Base-by-base conservation (phyloP, 2,888 invertebrate species). In the Tiliacea citrago region DNA sequence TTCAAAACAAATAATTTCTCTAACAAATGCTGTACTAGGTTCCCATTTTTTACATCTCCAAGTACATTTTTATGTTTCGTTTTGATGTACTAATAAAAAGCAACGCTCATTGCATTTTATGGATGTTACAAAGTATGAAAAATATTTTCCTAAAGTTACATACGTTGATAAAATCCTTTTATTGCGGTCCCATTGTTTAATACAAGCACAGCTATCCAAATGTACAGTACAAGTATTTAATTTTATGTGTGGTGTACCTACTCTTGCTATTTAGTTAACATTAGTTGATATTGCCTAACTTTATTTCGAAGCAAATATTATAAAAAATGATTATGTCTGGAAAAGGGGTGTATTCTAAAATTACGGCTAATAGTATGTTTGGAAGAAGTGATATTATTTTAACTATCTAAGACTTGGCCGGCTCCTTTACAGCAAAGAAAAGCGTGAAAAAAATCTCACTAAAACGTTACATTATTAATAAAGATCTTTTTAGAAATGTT, bases 51-150 rank as follows among this genome's bases (percentile, higher is more conserved):
- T 16, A 10, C 18, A 53, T 29, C 1, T 39, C 0, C 3, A 39
- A 39, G 53, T 42, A 49, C 21, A 29, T 61, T 47, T 78, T 78
- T 55, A 68, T 42, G 53, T 42, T 68, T 78, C 39, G 21, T 60
- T 68, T 60, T 77, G 45, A 75, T 47, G 51, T 69, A 49, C 47
- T 61, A 61, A 47, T 78, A 70, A 79, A 75, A 78, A 61, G 47
- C 60, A 69, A 70, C 39, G 29, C 29, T 79, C 58, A 69, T 71
- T 75, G 75, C 65, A 83, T 75, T 83, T 78, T 71, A 71, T 72
- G 63, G 29, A 55, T 55, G 29, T 42, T 29, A 78, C 47, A 78
- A 53, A 61, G 69, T 21, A 47, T n/a, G 24, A 39, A 68, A 51
- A 68, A 53, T 78, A 42, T 53, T 29, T 47, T 13, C 29, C 29